These are phyloP conservation scores for Plestiodon gilberti DNA, from an alignment of 2,113 vertebrate species.

Conservation along the genomic window DNA sequence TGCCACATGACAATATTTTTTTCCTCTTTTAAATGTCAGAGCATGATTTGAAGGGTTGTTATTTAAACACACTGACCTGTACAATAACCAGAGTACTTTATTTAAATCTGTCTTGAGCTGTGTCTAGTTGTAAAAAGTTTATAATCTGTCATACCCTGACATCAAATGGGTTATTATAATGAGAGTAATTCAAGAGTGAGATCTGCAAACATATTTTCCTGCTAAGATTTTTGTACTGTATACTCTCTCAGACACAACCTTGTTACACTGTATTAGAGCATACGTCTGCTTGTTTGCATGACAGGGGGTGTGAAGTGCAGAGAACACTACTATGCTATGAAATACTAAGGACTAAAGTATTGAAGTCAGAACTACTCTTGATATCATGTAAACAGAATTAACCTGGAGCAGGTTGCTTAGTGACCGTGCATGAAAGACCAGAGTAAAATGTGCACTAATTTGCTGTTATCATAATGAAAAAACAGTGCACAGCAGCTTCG, in stretches of 20 bases:
- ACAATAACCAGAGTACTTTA: slow-evolving; percentile 66
- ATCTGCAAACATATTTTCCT: slow-evolving; percentile 44
- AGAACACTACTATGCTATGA: neutral
- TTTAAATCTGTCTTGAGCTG: slow-evolving; percentile 62
- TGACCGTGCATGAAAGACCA: neutral
- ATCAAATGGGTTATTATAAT: slow-evolving; percentile 64
- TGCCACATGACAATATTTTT: slow-evolving; percentile 53
- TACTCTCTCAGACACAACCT: slow-evolving; percentile 42
- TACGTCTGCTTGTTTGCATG: neutral
- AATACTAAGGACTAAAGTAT: slow-evolving; percentile 22
- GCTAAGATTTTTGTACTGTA: slow-evolving; percentile 44
- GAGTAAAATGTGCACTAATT: slow-evolving; percentile 26
- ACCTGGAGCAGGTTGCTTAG: slow-evolving; percentile 7
- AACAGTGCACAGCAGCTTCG: neutral
- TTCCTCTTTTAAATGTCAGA: slow-evolving; percentile 66
- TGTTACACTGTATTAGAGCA: neutral
- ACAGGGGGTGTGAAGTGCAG: slow-evolving; percentile 18
- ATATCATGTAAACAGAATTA: slow-evolving; percentile 14
- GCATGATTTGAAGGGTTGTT: slow-evolving; percentile 59
- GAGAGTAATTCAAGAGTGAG: slow-evolving; percentile 62
- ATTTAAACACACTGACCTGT: slow-evolving; percentile 67
- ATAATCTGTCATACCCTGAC: slow-evolving; percentile 63
- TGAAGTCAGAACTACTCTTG: neutral
- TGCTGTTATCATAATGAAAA: slow-evolving; percentile 19
- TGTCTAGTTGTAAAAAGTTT: slow-evolving; percentile 56